Evolutionary conservation across 2,113 vertebrate genomes (phyloP).

Genomic region (Axis porcinus): DNA sequence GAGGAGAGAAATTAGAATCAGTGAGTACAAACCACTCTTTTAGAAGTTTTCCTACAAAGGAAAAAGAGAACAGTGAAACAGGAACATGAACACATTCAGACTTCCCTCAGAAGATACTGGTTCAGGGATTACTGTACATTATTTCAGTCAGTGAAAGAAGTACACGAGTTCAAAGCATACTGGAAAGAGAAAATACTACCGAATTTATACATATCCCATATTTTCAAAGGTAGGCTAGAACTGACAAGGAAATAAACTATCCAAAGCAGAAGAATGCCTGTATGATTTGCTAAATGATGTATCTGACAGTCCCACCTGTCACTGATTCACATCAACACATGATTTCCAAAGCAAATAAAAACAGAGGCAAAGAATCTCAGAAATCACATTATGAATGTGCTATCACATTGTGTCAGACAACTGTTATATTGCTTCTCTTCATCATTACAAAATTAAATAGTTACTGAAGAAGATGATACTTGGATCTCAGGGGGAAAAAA

Average conservation of each 20-base stretch:
- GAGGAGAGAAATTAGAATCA: neutral
- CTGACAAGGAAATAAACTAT: neutral
- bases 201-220: neutral
- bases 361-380: neutral
- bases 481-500: neutral
- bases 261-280: neutral
- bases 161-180: neutral
- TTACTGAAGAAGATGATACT: neutral
- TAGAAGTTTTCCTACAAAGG: neutral
- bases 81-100: neutral
- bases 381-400: constrained; percentile 16
- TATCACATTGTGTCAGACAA: constrained; percentile 31
- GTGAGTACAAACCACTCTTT: neutral
- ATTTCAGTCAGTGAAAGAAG: neutral
- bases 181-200: neutral
- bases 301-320: neutral
- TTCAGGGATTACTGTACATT: neutral
- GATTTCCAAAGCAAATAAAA: constrained; percentile 1
- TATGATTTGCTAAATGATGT: neutral
- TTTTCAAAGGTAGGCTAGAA: neutral
- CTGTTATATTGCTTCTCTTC: neutral
- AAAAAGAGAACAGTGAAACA: neutral
- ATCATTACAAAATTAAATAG: constrained; percentile 11
- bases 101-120: neutral
- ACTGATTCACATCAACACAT: neutral